Conservation (phyloP, 2,113 vertebrate genomes). For the Isurus oxyrinchus region DNA sequence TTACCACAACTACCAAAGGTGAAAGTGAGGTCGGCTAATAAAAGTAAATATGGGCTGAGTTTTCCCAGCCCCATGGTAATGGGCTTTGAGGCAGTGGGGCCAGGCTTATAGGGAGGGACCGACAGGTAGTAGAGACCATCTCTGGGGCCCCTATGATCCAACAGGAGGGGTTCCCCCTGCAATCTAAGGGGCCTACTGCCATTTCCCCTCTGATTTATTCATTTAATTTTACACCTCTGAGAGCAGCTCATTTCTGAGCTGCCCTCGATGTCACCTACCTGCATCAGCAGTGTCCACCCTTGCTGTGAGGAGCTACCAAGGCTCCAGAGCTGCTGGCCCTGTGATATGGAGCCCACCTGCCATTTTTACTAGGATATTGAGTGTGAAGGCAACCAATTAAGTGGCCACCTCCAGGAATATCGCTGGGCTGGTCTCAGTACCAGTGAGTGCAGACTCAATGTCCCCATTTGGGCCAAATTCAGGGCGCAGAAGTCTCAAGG, state of each 20-base stretch:
- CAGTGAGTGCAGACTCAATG: background rate
- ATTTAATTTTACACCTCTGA: background rate
- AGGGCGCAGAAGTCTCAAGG: background rate
- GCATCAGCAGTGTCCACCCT: background rate
- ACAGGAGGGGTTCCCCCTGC: background rate
- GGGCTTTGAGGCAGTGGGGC: background rate
- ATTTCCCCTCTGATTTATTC: background rate
- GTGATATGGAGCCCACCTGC: background rate
- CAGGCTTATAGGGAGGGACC: background rate
- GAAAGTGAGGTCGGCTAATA: background rate
- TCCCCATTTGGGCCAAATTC: background rate
- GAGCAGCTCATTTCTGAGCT: background rate
- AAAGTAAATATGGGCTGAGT: background rate
- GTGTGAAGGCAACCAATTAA: no score
- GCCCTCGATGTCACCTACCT: background rate
- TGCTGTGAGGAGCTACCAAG: background rate
- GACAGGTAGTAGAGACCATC: background rate
- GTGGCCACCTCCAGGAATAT: no score
- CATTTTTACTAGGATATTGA: background rate
- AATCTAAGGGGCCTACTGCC: background rate
- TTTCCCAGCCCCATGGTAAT: background rate
- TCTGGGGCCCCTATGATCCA: no score
- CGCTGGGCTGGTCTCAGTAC: no score
- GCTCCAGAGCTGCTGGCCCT: background rate
- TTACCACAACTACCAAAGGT: background rate